Conservation (phyloP, 2,797 vertebrate species). For the Molossus alvarezi region DNA sequence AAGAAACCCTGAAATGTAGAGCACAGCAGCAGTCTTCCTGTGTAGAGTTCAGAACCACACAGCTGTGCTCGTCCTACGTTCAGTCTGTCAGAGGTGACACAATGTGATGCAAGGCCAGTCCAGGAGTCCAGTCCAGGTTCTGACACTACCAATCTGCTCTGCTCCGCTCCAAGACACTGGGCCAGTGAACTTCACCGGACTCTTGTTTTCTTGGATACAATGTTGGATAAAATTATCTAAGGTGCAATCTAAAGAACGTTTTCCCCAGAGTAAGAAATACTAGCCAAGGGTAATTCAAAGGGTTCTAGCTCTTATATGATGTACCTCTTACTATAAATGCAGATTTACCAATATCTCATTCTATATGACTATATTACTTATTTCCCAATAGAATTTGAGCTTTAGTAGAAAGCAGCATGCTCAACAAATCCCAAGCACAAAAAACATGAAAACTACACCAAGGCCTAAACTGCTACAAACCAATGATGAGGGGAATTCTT, state of each 20-base stretch:
- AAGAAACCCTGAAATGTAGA: neutral
- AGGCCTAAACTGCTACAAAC: neutral
- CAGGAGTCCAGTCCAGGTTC: neutral
- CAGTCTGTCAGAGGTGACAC: neutral
- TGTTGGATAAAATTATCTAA: neutral
- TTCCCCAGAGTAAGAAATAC: neutral
- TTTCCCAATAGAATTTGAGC: neutral
- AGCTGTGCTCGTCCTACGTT: neutral
- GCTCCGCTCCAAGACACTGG: neutral
- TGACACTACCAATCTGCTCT: neutral
- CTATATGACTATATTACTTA: neutral
- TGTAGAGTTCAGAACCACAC: neutral
- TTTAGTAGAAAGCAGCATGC: neutral
- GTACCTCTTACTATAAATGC: neutral
- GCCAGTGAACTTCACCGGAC: neutral
- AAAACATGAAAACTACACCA: neutral
- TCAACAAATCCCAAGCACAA: constrained; percentile 17
- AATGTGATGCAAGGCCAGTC: neutral
- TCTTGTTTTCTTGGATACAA: neutral
- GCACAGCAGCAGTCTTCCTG: neutral
- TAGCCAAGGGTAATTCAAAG: neutral
- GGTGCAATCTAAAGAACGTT: neutral
- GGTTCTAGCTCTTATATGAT: neutral
- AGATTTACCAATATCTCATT: neutral
- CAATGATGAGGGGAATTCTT: neutral